Base-by-base conservation (phyloP, 2,113 vertebrate species). In the Benitochromis conjunctus region DNA sequence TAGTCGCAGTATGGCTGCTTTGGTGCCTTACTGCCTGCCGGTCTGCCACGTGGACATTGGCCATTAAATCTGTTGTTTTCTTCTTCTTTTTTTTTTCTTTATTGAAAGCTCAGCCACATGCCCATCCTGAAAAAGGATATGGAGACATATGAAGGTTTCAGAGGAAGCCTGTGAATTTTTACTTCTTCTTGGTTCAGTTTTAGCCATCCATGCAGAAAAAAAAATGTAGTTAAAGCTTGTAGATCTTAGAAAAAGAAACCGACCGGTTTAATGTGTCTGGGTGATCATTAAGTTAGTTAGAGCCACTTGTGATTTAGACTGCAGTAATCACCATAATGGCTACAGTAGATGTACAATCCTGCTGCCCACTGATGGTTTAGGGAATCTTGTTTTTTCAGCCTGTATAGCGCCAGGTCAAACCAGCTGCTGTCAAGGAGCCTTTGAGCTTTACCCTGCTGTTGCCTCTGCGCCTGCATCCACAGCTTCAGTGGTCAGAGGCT, bases 401-500 rank as follows among this genome's bases (percentile, higher is more conserved):
- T 92, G 77, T 84, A 80, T 4, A 88, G 87, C 66, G 41, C 62
- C 54, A 16, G 87, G 84, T 91, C 66, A 82, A 78, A 79, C 89
- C 82, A 77, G 85, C 83, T 64, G 82, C 85, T 85, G 89, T 90
- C 86, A 83, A 69, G 79, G 64, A 87, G 78, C 31, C 54, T 90
- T 89, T 93, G 88, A 94, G 93, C 64, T 89, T 80, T 62, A 36
- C 86, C 87, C 93, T 88, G 78, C 89, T 90, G 92, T 76, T 71
- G 88, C 55, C 78, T 83, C 38, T 82, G 82, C 46, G 74, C 84
- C 71, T 80, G 69, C 82, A 88, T 88, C 84, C 62, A 51, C 89
- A 82, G 89, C 87, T 86, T 85, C 91, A 90, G 84, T 79, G 91
- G 91, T 91, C 88, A 85, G 79, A 92, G 92, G 87, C 91, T 95